Evolutionary conservation across 2,113 vertebrate genomes (phyloP).

Genomic region (Hydrochoerus hydrochaeris): DNA sequence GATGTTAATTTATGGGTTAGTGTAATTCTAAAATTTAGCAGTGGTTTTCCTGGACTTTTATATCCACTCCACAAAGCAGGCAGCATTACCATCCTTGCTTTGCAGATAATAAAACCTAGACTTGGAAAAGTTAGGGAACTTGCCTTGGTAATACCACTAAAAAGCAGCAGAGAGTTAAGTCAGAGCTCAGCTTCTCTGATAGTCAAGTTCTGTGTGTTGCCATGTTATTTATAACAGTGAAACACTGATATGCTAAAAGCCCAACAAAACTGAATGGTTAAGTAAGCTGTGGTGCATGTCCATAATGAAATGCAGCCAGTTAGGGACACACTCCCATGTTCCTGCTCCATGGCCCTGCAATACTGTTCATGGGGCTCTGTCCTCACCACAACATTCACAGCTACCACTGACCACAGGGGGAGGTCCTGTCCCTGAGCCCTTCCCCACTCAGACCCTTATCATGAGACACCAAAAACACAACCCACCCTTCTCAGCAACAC

Average conservation of each 20-base stretch:
- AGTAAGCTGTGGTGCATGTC: background rate
- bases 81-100: background rate
- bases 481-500: background rate
- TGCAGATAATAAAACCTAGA: background rate
- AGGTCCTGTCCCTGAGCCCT: background rate
- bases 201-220: background rate
- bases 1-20: background rate
- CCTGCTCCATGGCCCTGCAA: background rate
- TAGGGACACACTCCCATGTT: background rate
- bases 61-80: background rate
- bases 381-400: fast-evolving
- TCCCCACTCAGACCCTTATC: background rate
- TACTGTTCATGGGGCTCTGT: fast-evolving
- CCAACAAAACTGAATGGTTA: background rate
- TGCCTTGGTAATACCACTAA: background rate
- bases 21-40: background rate
- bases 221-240: background rate
- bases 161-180: background rate
- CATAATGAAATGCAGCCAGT: background rate
- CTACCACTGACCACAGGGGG: background rate
- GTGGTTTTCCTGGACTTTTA: background rate
- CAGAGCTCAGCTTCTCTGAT: background rate
- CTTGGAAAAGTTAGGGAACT: background rate
- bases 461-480: background rate
- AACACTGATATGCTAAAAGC: background rate